Evolutionary conservation across 2,113 vertebrate genomes (phyloP).

Genomic region (Suricata suricatta): DNA sequence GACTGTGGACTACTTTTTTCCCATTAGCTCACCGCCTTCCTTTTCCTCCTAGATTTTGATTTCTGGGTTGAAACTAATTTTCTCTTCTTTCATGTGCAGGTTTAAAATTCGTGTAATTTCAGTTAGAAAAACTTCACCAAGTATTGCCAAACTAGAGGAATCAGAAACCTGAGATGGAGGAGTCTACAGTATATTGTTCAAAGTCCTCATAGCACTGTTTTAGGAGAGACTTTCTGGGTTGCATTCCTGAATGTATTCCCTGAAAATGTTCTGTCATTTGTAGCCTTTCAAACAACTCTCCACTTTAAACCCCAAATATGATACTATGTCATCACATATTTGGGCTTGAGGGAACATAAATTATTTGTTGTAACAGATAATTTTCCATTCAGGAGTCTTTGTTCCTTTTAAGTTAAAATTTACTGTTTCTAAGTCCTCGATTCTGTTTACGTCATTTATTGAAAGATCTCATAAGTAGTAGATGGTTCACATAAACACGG

Average conservation of each 20-base stretch:
- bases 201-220: neutral
- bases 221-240: neutral
- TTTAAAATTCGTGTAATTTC: neutral
- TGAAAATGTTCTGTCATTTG: neutral
- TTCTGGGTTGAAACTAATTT: constrained; percentile 22
- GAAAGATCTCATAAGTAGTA: neutral
- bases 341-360: neutral
- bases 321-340: neutral
- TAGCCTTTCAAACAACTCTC: neutral
- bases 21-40: neutral
- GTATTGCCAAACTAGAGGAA: neutral
- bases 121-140: neutral
- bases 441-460: neutral
- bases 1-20: neutral
- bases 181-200: neutral
- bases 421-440: neutral
- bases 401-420: neutral
- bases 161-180: neutral
- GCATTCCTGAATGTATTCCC: neutral
- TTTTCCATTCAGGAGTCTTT: neutral
- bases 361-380: neutral
- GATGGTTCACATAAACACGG: neutral
- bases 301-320: neutral
- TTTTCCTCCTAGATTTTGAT: neutral
- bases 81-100: neutral